phyloP scores from a whole-genome alignment of 2,888 invertebrate genomes.

The Baccha elongata region DNA sequence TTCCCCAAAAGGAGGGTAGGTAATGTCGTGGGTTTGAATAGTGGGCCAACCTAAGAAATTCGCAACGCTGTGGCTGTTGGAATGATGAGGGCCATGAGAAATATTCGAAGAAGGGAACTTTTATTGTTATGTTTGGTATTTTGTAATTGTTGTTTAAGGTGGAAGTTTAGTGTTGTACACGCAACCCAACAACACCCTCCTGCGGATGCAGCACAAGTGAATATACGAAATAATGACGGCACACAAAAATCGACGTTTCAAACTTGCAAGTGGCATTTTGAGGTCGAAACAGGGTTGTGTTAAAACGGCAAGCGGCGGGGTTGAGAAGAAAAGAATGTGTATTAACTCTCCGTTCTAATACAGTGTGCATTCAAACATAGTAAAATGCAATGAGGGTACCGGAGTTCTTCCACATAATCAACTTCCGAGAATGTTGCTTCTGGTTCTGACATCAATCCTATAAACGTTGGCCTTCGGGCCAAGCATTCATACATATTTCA shows the following conservation, averaged over 20 bases:
- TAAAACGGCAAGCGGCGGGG: neutral
- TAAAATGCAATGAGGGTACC: conserved; percentile 47
- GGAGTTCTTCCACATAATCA: conserved; percentile 71
- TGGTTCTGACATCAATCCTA: conserved; percentile 66
- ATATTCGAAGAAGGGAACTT: conserved; percentile 27
- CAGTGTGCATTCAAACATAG: conserved; percentile 44
- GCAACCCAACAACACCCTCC: conserved; percentile 37
- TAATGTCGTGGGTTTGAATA: neutral
- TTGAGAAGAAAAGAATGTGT: conserved; percentile 7
- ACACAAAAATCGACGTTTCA: conserved; percentile 35
- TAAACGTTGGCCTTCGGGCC: conserved; percentile 33
- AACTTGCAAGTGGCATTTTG: conserved; percentile 36
- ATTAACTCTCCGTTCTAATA: conserved; percentile 51
- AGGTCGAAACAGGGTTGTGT: conserved; percentile 35
- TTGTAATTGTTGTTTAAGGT: conserved; percentile 71
- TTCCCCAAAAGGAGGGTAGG: neutral
- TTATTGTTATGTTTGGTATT: conserved; percentile 71
- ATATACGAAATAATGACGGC: conserved; percentile 60
- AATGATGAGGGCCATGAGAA: neutral
- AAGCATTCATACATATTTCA: conserved; percentile 44
- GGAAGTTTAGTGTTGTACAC: conserved; percentile 61
- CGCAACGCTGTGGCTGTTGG: conserved; percentile 25
- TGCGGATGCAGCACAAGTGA: conserved; percentile 21
- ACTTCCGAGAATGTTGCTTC: conserved; percentile 68
- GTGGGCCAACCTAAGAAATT: conserved; percentile 34